Percentiles rank a stretch among this genome's conserved stretches.
Conservation (phyloP, 2,888 invertebrate genomes). For the Catonia carolina region DNA sequence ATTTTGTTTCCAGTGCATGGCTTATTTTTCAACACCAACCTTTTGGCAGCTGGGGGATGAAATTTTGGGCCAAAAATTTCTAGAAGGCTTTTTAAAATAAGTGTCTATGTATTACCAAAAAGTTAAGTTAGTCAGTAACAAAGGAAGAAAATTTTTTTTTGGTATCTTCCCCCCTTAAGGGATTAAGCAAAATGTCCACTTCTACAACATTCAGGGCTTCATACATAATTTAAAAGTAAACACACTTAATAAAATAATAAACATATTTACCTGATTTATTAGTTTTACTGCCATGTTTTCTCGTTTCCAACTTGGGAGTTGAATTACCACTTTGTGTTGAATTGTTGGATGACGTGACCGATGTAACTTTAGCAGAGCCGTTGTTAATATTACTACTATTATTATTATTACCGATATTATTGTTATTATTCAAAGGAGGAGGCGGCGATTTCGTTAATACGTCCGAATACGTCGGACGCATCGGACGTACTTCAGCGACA, state of each 20-base stretch:
- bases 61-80: no score
- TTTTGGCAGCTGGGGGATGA: no score
- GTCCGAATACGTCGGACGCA: constrained; percentile 80
- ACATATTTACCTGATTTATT: constrained; percentile 22
- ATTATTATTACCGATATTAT: no score
- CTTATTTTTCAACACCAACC: no score
- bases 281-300: constrained; percentile 19
- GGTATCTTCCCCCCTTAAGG: no score
- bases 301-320: constrained; percentile 28
- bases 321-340: background rate
- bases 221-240: background rate
- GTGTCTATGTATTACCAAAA: no score
- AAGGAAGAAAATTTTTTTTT: no score
- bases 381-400: no score
- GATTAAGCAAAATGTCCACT: no score
- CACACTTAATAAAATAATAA: constrained; percentile 4
- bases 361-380: constrained; percentile 8
- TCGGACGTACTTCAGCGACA: constrained; percentile 72
- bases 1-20: no score
- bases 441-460: constrained; percentile 63
- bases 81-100: no score
- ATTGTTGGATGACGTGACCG: constrained; percentile 21
- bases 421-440: constrained; percentile 21
- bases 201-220: background rate
- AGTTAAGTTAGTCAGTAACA: no score